A percentile compares a stretch with the other conserved stretches of the same genome.
phyloP scores from a whole-genome alignment of 1,140 invertebrate genomes.

The Drosophila ananassae region DNA sequence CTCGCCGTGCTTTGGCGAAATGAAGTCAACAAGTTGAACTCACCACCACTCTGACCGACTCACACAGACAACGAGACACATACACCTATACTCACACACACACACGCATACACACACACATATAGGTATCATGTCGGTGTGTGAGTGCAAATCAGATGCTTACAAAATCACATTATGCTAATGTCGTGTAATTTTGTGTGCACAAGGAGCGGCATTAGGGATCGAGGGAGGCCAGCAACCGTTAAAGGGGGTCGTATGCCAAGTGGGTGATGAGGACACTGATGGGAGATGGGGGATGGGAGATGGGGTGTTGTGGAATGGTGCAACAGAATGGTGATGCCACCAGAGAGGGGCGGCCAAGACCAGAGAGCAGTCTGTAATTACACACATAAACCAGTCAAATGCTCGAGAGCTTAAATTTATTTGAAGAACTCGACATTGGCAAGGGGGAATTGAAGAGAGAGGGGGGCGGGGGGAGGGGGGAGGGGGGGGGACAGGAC shows the following conservation, averaged over 20 bases:
- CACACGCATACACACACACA: conserved; percentile 9
- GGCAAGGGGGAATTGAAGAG: neutral
- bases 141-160: conserved; percentile 67
- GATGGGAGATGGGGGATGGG: neutral
- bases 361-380: conserved; percentile 44
- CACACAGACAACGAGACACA: conserved; percentile 2
- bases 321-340: conserved; percentile 9
- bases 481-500: no score
- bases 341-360: neutral
- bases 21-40: conserved; percentile 50
- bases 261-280: conserved; percentile 12
- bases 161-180: conserved; percentile 74
- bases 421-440: conserved; percentile 49
- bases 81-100: conserved; percentile 6
- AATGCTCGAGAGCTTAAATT: conserved; percentile 56
- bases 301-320: no score
- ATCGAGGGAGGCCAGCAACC: neutral
- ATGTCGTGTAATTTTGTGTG: conserved; percentile 67
- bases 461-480: no score
- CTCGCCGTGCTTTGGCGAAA: conserved; percentile 28
- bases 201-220: conserved; percentile 47
- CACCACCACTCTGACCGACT: conserved; percentile 16
- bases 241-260: conserved; percentile 13
- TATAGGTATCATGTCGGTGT: conserved; percentile 9
- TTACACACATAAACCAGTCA: conserved; percentile 69